phyloP scores from a whole-genome alignment of 2,797 vertebrate species.

The Melanotaenia maccullochi region DNA sequence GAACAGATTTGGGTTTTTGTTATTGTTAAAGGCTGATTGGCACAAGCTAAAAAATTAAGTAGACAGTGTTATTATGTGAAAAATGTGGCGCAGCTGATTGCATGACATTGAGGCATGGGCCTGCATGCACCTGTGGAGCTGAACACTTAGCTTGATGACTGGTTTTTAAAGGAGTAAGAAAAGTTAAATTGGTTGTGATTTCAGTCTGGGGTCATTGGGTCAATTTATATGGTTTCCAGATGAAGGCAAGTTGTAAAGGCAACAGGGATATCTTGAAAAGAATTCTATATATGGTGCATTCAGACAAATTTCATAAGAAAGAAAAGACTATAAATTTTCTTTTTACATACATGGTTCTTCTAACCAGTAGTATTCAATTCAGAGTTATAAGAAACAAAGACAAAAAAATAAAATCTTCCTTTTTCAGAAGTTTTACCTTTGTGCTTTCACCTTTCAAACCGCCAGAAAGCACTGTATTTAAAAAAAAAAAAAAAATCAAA shows the following conservation, averaged over 20 bases:
- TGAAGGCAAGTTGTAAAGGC: slow-evolving; percentile 39
- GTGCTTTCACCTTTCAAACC: neutral
- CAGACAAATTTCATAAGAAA: neutral
- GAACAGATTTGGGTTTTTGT: slow-evolving; percentile 72
- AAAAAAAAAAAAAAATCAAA: slow-evolving; percentile 15
- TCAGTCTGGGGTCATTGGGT: slow-evolving; percentile 70
- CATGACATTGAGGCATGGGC: slow-evolving; percentile 53
- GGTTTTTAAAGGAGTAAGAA: slow-evolving; percentile 66
- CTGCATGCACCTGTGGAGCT: slow-evolving; percentile 28
- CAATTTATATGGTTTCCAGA: slow-evolving; percentile 64
- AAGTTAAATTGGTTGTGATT: slow-evolving; percentile 73
- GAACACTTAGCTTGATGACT: slow-evolving; percentile 77
- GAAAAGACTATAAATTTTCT: neutral
- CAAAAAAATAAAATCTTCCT: neutral
- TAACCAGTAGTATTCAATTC: slow-evolving; percentile 7
- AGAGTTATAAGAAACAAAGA: neutral
- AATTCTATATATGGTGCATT: neutral
- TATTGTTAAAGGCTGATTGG: slow-evolving; percentile 68
- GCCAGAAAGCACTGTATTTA: slow-evolving; percentile 15
- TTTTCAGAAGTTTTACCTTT: neutral
- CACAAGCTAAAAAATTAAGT: slow-evolving; percentile 49
- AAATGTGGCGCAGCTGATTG: slow-evolving; percentile 60
- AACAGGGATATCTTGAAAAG: slow-evolving; percentile 9
- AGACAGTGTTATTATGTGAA: slow-evolving; percentile 63
- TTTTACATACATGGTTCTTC: neutral